These are phyloP conservation scores for Zeuzera pyrina DNA, from an alignment of 2,888 invertebrate genomes.

Conservation along the genomic window DNA sequence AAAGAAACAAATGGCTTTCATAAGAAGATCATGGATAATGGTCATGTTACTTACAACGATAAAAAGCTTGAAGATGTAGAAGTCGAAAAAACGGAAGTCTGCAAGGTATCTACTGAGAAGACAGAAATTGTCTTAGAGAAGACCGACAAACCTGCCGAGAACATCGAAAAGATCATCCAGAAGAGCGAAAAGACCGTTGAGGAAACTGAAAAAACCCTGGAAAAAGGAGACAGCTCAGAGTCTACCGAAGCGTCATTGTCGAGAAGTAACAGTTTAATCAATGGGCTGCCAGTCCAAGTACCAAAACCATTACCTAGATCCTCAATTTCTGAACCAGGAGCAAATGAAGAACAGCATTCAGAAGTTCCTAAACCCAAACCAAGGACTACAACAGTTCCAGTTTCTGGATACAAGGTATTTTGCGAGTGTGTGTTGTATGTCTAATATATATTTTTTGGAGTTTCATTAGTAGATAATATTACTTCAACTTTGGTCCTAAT, in stretches of 20 bases:
- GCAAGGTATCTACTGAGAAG: slow-evolving; percentile 19
- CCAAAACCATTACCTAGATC: slow-evolving; percentile 88
- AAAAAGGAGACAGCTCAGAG: slow-evolving; percentile 47
- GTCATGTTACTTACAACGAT: slow-evolving; percentile 34
- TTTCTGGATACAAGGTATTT: slow-evolving; percentile 85
- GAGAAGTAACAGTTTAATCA: slow-evolving; percentile 54
- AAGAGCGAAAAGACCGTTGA: slow-evolving; percentile 10
- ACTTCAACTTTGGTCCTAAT: slow-evolving; percentile 1
- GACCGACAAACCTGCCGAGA: slow-evolving; percentile 18
- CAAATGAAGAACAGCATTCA: slow-evolving; percentile 53
- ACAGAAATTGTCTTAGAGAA: slow-evolving; percentile 23
- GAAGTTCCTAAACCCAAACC: slow-evolving; percentile 76
- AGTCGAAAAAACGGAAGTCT: slow-evolving; percentile 23
- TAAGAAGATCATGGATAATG: slow-evolving; percentile 47
- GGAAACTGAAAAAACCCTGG: slow-evolving; percentile 25
- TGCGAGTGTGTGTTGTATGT: slow-evolving; percentile 4
- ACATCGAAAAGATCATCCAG: slow-evolving; percentile 1
- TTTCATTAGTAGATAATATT: not conserved
- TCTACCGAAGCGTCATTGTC: slow-evolving; percentile 44
- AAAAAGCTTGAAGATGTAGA: slow-evolving; percentile 15
- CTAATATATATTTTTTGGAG: slow-evolving; percentile 5
- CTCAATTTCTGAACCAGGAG: slow-evolving; percentile 80
- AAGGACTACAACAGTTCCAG: slow-evolving; percentile 76
- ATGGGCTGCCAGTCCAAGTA: slow-evolving; percentile 61
- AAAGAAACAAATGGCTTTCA: slow-evolving; percentile 57